Evolutionary conservation across 2,113 vertebrate species (phyloP).

Genomic region (Alligator sinensis): DNA sequence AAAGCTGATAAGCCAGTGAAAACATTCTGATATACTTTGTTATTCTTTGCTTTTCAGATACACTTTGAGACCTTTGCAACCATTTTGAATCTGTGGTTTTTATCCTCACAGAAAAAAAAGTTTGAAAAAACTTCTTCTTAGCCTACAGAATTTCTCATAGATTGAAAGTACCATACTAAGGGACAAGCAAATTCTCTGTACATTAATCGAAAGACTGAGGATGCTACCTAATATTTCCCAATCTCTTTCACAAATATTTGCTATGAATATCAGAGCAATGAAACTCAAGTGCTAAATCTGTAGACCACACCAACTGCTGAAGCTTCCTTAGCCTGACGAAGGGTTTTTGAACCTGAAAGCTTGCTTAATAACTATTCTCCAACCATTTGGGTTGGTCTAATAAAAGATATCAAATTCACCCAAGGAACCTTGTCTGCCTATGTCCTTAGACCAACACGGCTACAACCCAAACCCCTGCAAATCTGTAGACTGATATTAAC

Average conservation of each 20-base stretch:
- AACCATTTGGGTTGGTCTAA: no score
- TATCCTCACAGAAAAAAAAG: constrained; percentile 17
- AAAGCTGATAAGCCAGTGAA: neutral
- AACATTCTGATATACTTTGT: neutral
- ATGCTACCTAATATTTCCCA: neutral
- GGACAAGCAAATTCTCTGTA: neutral
- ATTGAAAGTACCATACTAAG: constrained; percentile 21
- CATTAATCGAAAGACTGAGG: neutral
- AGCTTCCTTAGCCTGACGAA: no score
- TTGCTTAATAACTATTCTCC: no score
- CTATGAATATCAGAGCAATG: neutral
- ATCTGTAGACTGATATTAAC: neutral
- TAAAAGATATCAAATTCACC: no score
- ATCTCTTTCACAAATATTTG: neutral
- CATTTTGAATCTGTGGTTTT: neutral
- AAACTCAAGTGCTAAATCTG: neutral
- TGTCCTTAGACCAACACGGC: no score
- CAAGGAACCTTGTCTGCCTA: no score
- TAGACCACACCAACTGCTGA: neutral
- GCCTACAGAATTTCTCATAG: constrained; percentile 2
- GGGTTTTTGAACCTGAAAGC: no score
- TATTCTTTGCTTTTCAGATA: neutral
- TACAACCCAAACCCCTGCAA: no score
- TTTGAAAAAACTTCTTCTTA: neutral
- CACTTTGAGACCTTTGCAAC: neutral